Base-by-base conservation (phyloP, 2,113 vertebrate genomes). In the Nerophis ophidion region DNA sequence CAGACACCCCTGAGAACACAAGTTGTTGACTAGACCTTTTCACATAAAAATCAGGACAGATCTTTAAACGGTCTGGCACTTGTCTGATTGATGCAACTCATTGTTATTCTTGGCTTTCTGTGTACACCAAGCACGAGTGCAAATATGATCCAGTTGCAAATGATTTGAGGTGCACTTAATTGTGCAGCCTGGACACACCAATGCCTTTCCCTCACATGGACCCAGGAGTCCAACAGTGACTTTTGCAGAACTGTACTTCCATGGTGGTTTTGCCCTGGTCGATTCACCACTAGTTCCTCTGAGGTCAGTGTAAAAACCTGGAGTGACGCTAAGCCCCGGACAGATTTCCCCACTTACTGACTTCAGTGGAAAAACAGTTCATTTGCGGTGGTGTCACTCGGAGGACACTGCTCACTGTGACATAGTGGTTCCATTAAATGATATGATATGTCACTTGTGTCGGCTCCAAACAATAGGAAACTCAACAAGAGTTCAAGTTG, bases 331-430 rank as follows among this genome's bases (percentile, higher is more conserved):
- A 16, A 66, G 59, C 46, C 62, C 60, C 54, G 53, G 63, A 68
- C 67, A 60, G 44, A 72, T 56, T 67, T 66, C 60, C 60, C 10
- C 19, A 26, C 61, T 70, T 26, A 68, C 16, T 63, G 59, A 45
- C 51, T 60, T 68, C 55, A 19, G 69, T 79, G 76, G 81, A 79
- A 82, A 82, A 81, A n/a, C 35, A 62, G 65, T 79, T 80, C 15
- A 60, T 63, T 60, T 72, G 72, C 59, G 71, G 70, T 70, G 62
- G 68, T 65, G 59, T 79, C 62, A 26, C 45, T 56, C 49, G 50
- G 44, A 68, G 58, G 66, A 67, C 64, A 42, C 64, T 33, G 59
- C 61, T 77, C 54, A 71, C 68, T 69, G 49, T 71, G 60, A 66
- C 49, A 66, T 56, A 42, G 58, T 35, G 15, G 34, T 58, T 53